Evolutionary conservation across 2,797 vertebrate species (phyloP), one percentile per base, ranked within the genome.

Genomic region (Poeciliopsis presidionis): DNA sequence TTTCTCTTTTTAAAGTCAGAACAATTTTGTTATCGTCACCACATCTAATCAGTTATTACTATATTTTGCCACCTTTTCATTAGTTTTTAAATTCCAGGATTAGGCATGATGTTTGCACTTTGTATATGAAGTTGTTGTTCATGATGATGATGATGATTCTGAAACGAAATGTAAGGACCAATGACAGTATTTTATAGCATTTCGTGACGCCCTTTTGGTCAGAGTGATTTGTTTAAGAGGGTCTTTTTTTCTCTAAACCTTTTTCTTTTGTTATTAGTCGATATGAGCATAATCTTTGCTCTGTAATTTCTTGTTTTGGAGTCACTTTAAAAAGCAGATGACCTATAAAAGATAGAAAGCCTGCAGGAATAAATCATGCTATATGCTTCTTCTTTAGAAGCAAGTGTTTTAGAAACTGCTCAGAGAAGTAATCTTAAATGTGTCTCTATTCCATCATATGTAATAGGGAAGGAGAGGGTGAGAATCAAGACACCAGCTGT

Each of bases 401-500:
- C 11, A 25, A 59, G 18, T 1, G 51, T 73, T 57, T 81, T 53
- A 51, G 13, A 79, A 70, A 46, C 25, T 53, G 5, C 3, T 63
- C 18, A 1, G 5, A 43, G 11, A 65, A 11, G 41, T 2, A 74
- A 51, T 78, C 43, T 49, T 39, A 65, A 47, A 61, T 72, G 33
- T 43, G 75, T 81, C 51, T 43, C 65, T 13, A 11, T 25, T 41
- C 47, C 63, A 25, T 76, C 53, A 25, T 36, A n/a, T 61, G 76
- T 82, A 81, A 81, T 49, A 9, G 76, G 33, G 81, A 76, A 87
- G 86, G 90, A 86, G 89, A 84, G 87, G 87, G 87, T 84, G 80
- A 86, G 74, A 84, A 85, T 81, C 73, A 30, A 75, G 89, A 87
- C 74, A 84, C 86, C 90, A 92, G 87, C 90, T 93, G 90, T 84